Base-by-base conservation (phyloP, 2,888 invertebrate species). In the Antitype chi region DNA sequence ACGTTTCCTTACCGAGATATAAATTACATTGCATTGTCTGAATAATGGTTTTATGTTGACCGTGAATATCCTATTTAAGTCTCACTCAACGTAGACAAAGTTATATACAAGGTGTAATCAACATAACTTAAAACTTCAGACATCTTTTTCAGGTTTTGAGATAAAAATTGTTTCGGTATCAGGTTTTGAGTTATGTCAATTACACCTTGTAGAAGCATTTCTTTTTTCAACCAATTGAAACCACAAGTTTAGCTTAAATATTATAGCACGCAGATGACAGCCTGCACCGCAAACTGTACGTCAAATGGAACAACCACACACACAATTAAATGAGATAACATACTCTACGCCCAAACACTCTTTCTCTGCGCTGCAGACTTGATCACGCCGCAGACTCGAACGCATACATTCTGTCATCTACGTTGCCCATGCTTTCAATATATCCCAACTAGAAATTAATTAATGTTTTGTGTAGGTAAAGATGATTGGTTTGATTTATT, bases 361-460 rank as follows among this genome's bases (percentile, higher is more conserved):
- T 97, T 80, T 97, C 97, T 25, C 97, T 94, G 53, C n/a, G 94
- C 91, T 70, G 96, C 94, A n/a, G 95, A 92, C 43, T 94, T 96
- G 47, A 97, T 94, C 87, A 97, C 97, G 79, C 95, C 94, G 86
- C 96, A 97, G 47, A 93, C 76, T 94, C 95, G 74, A 71, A 87
- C 72, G 75, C 69, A 78, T 52, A 63, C 66, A 72, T 72, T 69
- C 70, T 81, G 55, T 82, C 66, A 62, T 68, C 60, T 66, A 69
- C 49, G 60, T 67, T 57, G 74, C 60, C 73, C 59, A 28, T 73
- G 69, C 60, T 73, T 64, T 78, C 75, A 62, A 55, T 53, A 74
- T 81, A 81, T 78, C 53, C 77, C 15, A 74, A 81, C 66, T 73
- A 74, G 68, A 70, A 64, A 74, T 73, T 47, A 81, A 78, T 77